Percentiles rank a stretch among this genome's conserved stretches.
Conservation (phyloP, 1,140 invertebrate species). For the Drosophila auraria region DNA sequence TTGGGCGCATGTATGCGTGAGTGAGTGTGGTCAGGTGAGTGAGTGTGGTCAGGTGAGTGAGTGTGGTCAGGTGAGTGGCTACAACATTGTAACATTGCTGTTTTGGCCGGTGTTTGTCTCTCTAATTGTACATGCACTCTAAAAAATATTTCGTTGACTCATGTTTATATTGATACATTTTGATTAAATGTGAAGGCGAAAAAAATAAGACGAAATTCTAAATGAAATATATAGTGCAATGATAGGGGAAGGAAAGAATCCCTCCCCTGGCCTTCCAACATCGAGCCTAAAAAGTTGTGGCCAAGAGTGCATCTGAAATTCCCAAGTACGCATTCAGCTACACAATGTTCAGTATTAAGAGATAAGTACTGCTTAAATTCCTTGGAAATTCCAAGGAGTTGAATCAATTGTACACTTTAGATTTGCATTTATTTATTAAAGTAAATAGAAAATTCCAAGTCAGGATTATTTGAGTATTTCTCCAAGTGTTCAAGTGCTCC, state of each 20-base stretch:
- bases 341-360: too few relatives aligned
- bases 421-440: not conserved
- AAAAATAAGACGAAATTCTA: not conserved
- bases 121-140: conserved; percentile 61
- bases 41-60: conserved; percentile 31
- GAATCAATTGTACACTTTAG: too few relatives aligned
- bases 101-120: conserved; percentile 25
- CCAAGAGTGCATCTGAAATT: too few relatives aligned
- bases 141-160: not conserved
- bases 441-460: not conserved
- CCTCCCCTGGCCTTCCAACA: too few relatives aligned
- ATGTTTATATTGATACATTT: too few relatives aligned
- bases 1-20: conserved; percentile 16
- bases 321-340: too few relatives aligned
- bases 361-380: too few relatives aligned
- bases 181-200: too few relatives aligned
- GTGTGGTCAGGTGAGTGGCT: conserved; percentile 69
- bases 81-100: conserved; percentile 53
- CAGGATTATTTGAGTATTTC: not conserved
- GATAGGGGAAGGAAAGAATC: too few relatives aligned
- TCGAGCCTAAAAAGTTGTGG: too few relatives aligned
- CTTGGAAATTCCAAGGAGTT: too few relatives aligned
- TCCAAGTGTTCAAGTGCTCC: conserved; percentile 22
- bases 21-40: conserved; percentile 63
- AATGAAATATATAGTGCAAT: too few relatives aligned